Evolutionary conservation across 1,140 invertebrate species (phyloP).

Genomic region (Philaenus spumarius): DNA sequence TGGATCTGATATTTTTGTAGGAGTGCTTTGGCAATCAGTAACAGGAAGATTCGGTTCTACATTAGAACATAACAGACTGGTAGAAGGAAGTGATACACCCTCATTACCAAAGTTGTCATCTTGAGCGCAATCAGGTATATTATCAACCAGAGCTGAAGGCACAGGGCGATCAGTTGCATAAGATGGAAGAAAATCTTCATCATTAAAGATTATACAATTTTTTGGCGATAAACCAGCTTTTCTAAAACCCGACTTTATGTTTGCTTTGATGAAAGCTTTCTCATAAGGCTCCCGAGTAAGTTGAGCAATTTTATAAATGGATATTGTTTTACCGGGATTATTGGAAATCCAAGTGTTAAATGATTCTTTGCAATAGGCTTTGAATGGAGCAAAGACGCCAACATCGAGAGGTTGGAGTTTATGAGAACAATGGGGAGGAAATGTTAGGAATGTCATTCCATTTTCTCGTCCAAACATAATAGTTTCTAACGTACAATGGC

Average conservation of each 20-base stretch:
- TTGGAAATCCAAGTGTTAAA: not conserved
- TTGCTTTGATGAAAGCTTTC: not conserved
- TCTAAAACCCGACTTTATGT: not conserved
- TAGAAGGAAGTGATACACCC: too few species aligned
- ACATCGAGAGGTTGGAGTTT: slow-evolving; percentile 24
- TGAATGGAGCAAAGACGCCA: slow-evolving; percentile 22
- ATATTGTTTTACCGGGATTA: not conserved
- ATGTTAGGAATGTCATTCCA: slow-evolving; percentile 3
- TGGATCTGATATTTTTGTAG: too few species aligned
- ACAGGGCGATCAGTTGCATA: not conserved
- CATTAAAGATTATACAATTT: not conserved
- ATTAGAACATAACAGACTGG: too few species aligned
- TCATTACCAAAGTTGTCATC: too few species aligned
- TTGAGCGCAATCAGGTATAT: not conserved
- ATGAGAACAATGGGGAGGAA: slow-evolving; percentile 25
- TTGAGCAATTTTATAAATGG: not conserved
- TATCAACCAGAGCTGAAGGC: not conserved
- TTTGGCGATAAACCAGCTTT: not conserved
- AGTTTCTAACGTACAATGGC: not conserved
- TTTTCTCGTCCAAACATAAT: not conserved
- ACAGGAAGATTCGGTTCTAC: too few species aligned
- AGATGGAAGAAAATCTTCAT: not conserved
- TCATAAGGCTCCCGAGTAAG: not conserved
- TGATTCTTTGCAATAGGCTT: slow-evolving; percentile 12
- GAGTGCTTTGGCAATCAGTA: too few species aligned